Percentiles rank a stretch among this genome's conserved stretches.
phyloP scores from a whole-genome alignment of 2,888 invertebrate genomes.

The Caenorhabditis macrosperma region DNA sequence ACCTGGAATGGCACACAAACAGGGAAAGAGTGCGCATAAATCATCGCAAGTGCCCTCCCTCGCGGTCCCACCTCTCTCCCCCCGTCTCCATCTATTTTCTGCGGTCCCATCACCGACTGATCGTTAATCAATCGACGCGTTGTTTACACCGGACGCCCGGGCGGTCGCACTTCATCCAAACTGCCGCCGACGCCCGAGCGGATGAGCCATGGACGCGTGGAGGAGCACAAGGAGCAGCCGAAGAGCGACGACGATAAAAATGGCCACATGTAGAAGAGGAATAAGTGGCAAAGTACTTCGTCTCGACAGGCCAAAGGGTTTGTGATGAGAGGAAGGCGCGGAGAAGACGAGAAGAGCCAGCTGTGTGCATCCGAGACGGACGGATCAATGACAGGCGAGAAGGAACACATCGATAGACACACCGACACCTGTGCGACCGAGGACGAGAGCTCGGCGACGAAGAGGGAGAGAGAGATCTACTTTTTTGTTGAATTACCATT shows the following conservation, averaged over 20 bases:
- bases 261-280: not conserved
- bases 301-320: not conserved
- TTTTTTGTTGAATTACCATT: not conserved
- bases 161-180: constrained; percentile 20
- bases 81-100: constrained; percentile 8
- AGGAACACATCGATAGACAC: constrained; percentile 6
- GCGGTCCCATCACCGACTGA: constrained; percentile 30
- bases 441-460: no score
- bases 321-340: constrained; percentile 13
- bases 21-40: constrained; percentile 6
- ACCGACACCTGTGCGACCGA: not conserved
- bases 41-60: constrained; percentile 9
- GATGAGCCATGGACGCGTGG: not conserved
- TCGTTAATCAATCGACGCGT: constrained; percentile 50
- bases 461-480: not conserved
- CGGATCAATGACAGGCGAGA: constrained; percentile 27
- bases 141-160: constrained; percentile 26
- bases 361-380: constrained; percentile 31
- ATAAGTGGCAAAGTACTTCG: not conserved
- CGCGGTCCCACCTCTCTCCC: constrained; percentile 5
- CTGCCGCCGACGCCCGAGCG: not conserved
- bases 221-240: not conserved
- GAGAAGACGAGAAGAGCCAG: constrained; percentile 18
- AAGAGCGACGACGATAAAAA: constrained; percentile 1
- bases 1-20: not conserved